Base-by-base conservation (phyloP, 2,113 vertebrate species). In the Spheniscus mendiculus region DNA sequence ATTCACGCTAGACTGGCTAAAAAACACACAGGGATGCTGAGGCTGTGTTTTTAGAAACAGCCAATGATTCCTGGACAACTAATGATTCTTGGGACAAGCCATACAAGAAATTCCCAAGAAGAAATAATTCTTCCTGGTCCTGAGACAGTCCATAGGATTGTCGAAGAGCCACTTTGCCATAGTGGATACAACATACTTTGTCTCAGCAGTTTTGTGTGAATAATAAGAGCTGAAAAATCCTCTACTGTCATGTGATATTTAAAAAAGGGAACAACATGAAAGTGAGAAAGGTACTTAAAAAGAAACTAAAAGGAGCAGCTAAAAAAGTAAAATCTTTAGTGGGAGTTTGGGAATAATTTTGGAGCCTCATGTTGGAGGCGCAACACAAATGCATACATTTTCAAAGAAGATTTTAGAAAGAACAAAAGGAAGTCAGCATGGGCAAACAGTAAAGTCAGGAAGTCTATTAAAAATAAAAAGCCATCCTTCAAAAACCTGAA, bases 91-190 rank as follows among this genome's bases (percentile, higher is more conserved):
- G 20, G 26, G 16, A 10, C 11, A 83, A 72, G 11, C 5, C 11
- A 16, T 61, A 32, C 8, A 77, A 78, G 15, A 77, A 87, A 84
- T 12, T 15, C 26, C 19, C 0, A 3, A 58, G 21, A 19, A 56
- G 49, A 95, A 83, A 61, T 73, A 92, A 71, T 93, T 88, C 15
- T 82, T 82, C 3, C 26, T 76, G 7, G 5, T 53, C 32, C 19
- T 77, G 10, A 58, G 17, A 50, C 25, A 21, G 25, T 70, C 55
- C 12, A 3, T 27, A 45, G 15, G 7, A 5, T 27, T 65, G 6
- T 66, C 0, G 0, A 65, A 93, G 42, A 44, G 2, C 2, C 34
- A 19, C n/a, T 49, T 26, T 83, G 34, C 29, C 53, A 32, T 10
- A 38, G 17, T 25, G 19, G 27, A 44, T 55, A 50, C 32, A 84